Conservation (phyloP, 2,113 vertebrate species). For the Euleptes europaea region DNA sequence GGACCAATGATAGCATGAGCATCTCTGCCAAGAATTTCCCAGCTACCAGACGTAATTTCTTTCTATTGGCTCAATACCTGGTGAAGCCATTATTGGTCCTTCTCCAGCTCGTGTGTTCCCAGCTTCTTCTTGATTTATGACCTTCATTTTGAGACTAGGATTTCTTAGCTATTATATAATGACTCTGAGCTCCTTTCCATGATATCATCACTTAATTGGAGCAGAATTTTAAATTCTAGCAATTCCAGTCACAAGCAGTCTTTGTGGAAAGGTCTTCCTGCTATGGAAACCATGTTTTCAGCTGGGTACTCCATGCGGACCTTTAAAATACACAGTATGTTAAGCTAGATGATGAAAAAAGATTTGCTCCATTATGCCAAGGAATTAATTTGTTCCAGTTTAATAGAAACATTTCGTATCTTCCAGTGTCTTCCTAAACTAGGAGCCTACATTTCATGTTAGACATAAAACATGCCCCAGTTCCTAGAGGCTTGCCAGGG, state of each 20-base stretch:
- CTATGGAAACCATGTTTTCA: background rate
- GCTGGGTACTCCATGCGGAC: background rate
- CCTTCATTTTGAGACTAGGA: background rate
- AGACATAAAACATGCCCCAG: background rate
- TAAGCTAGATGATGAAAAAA: background rate
- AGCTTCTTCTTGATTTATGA: slow-evolving; percentile 22
- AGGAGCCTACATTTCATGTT: background rate
- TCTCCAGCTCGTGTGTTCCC: slow-evolving; percentile 15
- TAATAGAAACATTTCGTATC: slow-evolving; percentile 8
- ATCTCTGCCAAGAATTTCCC: background rate
- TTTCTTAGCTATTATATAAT: background rate
- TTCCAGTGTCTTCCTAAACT: background rate
- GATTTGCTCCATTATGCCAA: background rate
- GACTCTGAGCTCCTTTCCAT: slow-evolving; percentile 7
- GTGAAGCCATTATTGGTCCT: slow-evolving; percentile 14
- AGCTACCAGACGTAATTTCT: background rate
- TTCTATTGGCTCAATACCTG: slow-evolving; percentile 24
- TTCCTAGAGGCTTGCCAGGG: background rate
- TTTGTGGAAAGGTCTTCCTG: background rate
- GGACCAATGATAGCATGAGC: background rate
- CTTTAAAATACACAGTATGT: slow-evolving; percentile 4
- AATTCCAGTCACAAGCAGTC: background rate
- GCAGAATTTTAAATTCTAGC: background rate
- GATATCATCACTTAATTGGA: slow-evolving; percentile 10
- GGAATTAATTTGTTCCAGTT: slow-evolving; percentile 6